Conservation (phyloP, 92 coral and sea anemone genomes). For the Porites cylindrica region DNA sequence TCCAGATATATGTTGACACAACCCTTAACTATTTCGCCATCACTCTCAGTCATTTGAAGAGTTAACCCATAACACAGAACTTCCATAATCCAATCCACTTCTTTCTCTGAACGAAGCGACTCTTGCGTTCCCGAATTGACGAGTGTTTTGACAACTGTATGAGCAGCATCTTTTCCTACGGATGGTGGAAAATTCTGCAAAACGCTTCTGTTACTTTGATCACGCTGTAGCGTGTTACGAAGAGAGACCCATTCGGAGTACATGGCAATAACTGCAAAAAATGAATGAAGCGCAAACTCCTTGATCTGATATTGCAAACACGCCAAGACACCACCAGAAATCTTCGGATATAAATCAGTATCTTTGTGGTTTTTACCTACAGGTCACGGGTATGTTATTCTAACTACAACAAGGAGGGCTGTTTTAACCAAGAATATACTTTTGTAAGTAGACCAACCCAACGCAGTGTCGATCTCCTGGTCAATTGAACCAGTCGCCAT, state of each 20-base stretch:
- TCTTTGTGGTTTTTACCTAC: not conserved
- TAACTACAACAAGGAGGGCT: not conserved
- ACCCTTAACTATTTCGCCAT: constrained; percentile 95
- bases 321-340: no score
- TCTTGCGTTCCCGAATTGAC: constrained; percentile 69
- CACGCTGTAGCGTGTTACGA: constrained; percentile 76
- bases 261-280: constrained; percentile 56
- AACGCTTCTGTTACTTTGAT: constrained; percentile 84
- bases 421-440: not conserved
- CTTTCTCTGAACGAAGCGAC: constrained; percentile 68
- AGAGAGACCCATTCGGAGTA: constrained; percentile 99
- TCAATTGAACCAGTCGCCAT: constrained; percentile 14
- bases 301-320: not conserved
- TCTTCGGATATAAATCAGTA: not conserved
- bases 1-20: constrained; percentile 92
- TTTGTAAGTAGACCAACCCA: not conserved
- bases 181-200: constrained; percentile 78
- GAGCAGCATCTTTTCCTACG: constrained; percentile 93
- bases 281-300: not conserved
- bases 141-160: constrained; percentile 81
- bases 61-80: constrained; percentile 93
- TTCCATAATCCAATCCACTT: constrained; percentile 97
- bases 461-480: not conserved
- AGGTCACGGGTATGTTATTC: not conserved
- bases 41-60: constrained; percentile 90